Evolutionary conservation across 2,888 invertebrate species (phyloP), one percentile per base, ranked within the genome.

Genomic region (Scaptomyza tumidula): DNA sequence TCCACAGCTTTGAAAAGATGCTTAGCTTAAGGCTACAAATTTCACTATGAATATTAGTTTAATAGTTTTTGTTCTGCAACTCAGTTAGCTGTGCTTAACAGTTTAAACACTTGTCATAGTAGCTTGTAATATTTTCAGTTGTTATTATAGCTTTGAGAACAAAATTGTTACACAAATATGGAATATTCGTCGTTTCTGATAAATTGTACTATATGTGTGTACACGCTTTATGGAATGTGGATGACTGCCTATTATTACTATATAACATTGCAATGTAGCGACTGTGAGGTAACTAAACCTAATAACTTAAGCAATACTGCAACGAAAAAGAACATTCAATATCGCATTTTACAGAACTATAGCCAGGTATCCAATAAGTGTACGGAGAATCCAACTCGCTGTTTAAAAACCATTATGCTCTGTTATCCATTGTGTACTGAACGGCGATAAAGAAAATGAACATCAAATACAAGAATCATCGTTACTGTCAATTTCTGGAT

Each of bases 381-480:
- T 29, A 5, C 29, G 2, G 6, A 61, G n/a, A 5, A 24, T 1
- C 61, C 69, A n/a, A 1, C 1, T 4, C 52, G 61, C 16, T 70
- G 61, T 19, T 10, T 61, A 0, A 13, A 3, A 0, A 31, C 33
- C 19, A 29, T 13, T 19, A 10, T n/a, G 0, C 6, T 0, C 0
- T 67, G 69, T 29, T 3, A 10, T 0, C 57, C 60, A 7, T 13
- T 60, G 44, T 60, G 60, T 27, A 3, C 1, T 2, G 5, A 44
- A 5, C 4, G 10, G 13, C 10, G 10, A 3, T 50, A 13, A 19
- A 10, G n/a, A 11, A 6, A 41, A 27, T 33, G 10, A 10, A 10
- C 3, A 10, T 33, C 9, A 33, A 6, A 29, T 1, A 7, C 6
- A 29, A 10, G 10, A 33, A 33, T 33, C 10, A 5, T 27, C 27